Base-by-base conservation (phyloP, 2,888 invertebrate genomes). In the Epinotia brunnichana region DNA sequence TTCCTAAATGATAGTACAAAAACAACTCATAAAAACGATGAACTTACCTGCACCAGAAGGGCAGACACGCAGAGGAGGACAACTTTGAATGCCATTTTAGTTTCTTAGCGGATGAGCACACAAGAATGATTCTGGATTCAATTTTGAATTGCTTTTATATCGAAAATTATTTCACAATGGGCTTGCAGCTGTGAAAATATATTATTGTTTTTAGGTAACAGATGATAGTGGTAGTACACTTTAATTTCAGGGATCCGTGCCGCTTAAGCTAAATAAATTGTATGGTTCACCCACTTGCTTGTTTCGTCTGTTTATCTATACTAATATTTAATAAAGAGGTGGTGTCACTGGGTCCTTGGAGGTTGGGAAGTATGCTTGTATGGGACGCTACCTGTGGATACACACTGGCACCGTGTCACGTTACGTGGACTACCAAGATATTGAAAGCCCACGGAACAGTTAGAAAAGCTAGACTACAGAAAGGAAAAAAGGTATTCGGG, bases 11-110 rank as follows among this genome's bases (percentile, higher is more conserved):
- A 35, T 56, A 13, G 2, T 10, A 53, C 5, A 63, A 2, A 35
- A 9, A 35, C 9, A 9, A 35, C 7, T 35, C 9, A 35, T 35
- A n/a, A 35, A 9, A 35, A 35, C n/a, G 1, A 24, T 39, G n/a
- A 3, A 48, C 1, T 51, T 57, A 74, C 70, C 68, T 68, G 64
- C 11, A 64, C 56, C 17, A 67, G 19, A 4, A 73, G 59, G 3
- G 71, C 74, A n/a, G 74, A 24, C 69, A 70, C 72, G 66, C 66
- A 74, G 54, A 76, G 59, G 61, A 76, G 61, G 24, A 77, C 41
- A 53, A 51, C 44, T 35, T 67, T 71, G 61, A 54, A 71, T 5
- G 19, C 60, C 71, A 71, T 71, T 61, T 67, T 71, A 3, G 19
- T 11, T 67, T 69, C 61, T 51, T 54, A 48, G 70, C 61, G 53